These are phyloP conservation scores for Cynopterus sphinx DNA, from an alignment of 2,797 vertebrate genomes.

Conservation along the genomic window DNA sequence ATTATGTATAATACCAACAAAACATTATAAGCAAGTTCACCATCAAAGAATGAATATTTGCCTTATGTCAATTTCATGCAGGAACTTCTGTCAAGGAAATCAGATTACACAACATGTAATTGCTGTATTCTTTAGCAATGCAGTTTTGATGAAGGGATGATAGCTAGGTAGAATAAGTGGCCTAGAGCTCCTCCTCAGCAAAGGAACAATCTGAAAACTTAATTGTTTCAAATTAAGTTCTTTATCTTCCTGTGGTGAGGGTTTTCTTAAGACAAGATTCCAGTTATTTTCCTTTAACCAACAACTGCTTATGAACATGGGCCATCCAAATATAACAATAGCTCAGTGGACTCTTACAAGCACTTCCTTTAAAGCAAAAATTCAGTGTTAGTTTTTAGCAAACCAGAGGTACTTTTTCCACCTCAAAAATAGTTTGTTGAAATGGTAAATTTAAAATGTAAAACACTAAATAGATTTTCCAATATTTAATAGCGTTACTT, in stretches of 20 bases:
- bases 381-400: conserved; percentile 6
- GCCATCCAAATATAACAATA: not conserved
- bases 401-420: conserved; percentile 5
- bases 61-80: not conserved
- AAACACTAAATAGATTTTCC: not conserved
- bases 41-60: not conserved
- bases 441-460: conserved; percentile 56
- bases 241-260: not conserved
- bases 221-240: not conserved
- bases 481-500: conserved; percentile 15
- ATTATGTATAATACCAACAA: not conserved
- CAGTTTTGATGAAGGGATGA: not conserved
- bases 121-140: not conserved
- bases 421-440: conserved; percentile 33
- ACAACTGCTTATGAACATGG: not conserved
- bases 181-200: not conserved
- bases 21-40: not conserved
- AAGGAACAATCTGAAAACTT: not conserved
- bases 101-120: not conserved
- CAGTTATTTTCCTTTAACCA: not conserved
- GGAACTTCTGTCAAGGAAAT: not conserved
- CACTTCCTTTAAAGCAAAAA: conserved; percentile 42
- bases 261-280: not conserved
- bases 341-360: not conserved
- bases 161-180: not conserved